Evolutionary conservation across 2,797 vertebrate species (phyloP).

Genomic region (Tapirus indicus): DNA sequence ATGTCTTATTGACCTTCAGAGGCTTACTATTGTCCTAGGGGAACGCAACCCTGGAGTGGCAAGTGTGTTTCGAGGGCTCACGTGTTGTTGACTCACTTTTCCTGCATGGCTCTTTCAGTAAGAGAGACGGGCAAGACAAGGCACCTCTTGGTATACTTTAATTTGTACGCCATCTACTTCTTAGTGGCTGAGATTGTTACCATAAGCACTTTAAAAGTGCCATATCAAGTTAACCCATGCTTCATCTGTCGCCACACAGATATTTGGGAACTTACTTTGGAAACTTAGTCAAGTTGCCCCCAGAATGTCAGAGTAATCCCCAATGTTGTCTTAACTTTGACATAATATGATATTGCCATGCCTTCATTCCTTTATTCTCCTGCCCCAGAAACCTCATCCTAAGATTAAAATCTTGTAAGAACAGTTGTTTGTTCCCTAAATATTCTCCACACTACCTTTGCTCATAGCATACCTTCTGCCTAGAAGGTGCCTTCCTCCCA

Average conservation of each 20-base stretch:
- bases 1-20: conserved; percentile 26
- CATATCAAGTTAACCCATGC: background rate
- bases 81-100: background rate
- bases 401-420: conserved; percentile 58
- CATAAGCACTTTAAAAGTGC: conserved; percentile 30
- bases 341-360: background rate
- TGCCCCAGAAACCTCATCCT: conserved; percentile 25
- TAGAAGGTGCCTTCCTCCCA: background rate
- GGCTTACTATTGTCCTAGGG: conserved; percentile 4
- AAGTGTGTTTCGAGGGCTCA: background rate
- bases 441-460: background rate
- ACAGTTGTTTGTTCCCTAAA: background rate
- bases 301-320: conserved; percentile 15
- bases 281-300: conserved; percentile 20
- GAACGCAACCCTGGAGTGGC: background rate
- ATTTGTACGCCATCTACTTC: background rate
- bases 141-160: background rate
- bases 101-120: conserved; percentile 19
- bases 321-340: background rate
- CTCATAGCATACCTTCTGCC: conserved; percentile 2
- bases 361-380: conserved; percentile 47
- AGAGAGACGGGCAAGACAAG: background rate
- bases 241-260: background rate
- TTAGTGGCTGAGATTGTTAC: conserved; percentile 13
- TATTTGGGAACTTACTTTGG: conserved; percentile 31